phyloP scores from a whole-genome alignment of 2,888 invertebrate species.

The Cantharis flavilabris region DNA sequence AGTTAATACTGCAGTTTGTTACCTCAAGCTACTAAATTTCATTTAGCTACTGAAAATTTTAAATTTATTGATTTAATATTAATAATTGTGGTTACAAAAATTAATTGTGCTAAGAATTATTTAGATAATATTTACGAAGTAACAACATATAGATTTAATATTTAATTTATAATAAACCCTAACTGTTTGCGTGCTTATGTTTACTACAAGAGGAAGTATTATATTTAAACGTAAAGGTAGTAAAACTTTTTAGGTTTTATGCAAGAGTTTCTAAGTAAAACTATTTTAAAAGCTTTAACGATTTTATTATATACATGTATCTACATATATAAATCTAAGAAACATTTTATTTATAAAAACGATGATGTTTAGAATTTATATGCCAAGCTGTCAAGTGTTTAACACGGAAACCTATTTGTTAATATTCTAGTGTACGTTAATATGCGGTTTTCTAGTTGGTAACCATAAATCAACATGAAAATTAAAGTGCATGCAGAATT shows the following conservation, averaged over 20 bases:
- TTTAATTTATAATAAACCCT: not conserved
- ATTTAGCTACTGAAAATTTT: no score
- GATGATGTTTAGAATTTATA: not conserved
- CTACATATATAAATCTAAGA: not conserved
- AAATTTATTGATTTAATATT: no score
- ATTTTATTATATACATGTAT: not conserved
- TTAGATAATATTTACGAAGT: no score
- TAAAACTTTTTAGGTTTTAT: not conserved
- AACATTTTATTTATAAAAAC: not conserved
- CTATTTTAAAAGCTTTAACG: not conserved
- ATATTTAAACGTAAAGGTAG: not conserved
- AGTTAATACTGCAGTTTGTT: no score
- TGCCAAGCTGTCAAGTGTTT: not conserved
- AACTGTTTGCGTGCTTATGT: not conserved
- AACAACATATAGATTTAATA: not conserved
- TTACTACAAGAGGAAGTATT: not conserved
- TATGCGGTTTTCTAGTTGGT: not conserved
- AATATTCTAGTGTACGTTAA: not conserved
- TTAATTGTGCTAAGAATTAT: no score
- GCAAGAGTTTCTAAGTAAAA: not conserved
- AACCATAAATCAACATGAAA: constrained; percentile 2
- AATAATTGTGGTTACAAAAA: no score
- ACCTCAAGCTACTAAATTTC: no score
- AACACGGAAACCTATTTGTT: not conserved
- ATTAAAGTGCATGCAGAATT: constrained; percentile 11